Conservation (phyloP, 2,888 invertebrate genomes). For the Stenodera caucasica region DNA sequence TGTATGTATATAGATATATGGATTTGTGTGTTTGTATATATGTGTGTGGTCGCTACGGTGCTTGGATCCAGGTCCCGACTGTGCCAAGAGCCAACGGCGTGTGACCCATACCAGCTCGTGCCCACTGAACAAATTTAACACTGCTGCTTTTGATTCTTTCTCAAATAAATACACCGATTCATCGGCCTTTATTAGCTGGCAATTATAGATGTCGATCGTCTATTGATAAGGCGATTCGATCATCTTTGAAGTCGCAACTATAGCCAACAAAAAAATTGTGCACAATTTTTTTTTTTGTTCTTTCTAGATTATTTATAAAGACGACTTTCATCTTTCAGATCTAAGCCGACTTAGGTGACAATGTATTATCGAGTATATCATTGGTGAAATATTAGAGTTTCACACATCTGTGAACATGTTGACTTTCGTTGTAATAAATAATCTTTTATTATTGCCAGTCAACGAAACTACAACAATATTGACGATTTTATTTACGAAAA, state of each 20-base stretch:
- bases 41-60: constrained; percentile 51
- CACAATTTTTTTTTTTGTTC: neutral
- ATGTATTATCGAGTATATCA: constrained; percentile 35
- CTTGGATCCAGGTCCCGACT: constrained; percentile 47
- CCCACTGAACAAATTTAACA: constrained; percentile 52
- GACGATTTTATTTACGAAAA: neutral
- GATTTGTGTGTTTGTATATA: constrained; percentile 17
- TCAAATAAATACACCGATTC: constrained; percentile 43
- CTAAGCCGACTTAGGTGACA: constrained; percentile 36
- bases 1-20: neutral
- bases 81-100: constrained; percentile 50
- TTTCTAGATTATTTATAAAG: constrained; percentile 26
- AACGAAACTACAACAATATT: constrained; percentile 7
- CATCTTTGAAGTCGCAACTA: neutral
- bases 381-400: constrained; percentile 37
- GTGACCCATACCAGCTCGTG: constrained; percentile 50
- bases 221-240: neutral
- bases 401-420: constrained; percentile 38
- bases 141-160: constrained; percentile 46
- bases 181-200: constrained; percentile 47
- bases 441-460: constrained; percentile 23
- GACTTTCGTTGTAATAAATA: constrained; percentile 29
- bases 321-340: constrained; percentile 30
- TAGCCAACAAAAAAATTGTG: too few relatives aligned
- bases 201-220: neutral